Percentiles rank a stretch among this genome's conserved stretches.
Conservation (phyloP, 2,888 invertebrate genomes). For the Mycalesis mineus region DNA sequence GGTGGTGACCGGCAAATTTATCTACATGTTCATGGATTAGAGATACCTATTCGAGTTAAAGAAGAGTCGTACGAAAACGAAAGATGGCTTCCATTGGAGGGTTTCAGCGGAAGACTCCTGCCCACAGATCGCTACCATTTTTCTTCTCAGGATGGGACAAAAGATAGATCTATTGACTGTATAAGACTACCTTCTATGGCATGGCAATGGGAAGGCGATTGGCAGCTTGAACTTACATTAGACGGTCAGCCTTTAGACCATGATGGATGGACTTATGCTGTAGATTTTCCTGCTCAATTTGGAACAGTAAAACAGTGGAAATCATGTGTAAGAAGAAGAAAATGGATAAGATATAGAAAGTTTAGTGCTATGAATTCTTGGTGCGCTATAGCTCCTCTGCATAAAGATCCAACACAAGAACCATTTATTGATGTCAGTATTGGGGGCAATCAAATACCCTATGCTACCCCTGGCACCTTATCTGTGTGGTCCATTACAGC, state of each 20-base stretch:
- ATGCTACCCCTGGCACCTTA: conserved; percentile 85
- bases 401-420: conserved; percentile 93
- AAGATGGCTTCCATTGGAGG: conserved; percentile 94
- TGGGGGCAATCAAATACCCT: conserved; percentile 90
- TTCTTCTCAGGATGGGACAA: conserved; percentile 89
- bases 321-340: conserved; percentile 91
- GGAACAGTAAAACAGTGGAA: conserved; percentile 90
- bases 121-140: conserved; percentile 93
- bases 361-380: conserved; percentile 94
- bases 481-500: conserved; percentile 96
- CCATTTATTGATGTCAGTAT: conserved; percentile 95
- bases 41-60: conserved; percentile 92
- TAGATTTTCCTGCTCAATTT: conserved; percentile 93
- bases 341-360: conserved; percentile 92
- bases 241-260: conserved; percentile 92
- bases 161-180: conserved; percentile 86
- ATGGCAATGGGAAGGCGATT: conserved; percentile 98
- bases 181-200: conserved; percentile 94
- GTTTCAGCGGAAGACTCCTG: conserved; percentile 88
- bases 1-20: conserved; percentile 96
- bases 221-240: conserved; percentile 90
- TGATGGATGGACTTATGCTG: conserved; percentile 96
- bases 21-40: conserved; percentile 91
- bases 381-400: conserved; percentile 93
- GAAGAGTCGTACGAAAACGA: conserved; percentile 96